These are phyloP conservation scores for Imbricaverruca yamaguchii DNA, from an alignment of 2,888 invertebrate species.

Conservation along the genomic window DNA sequence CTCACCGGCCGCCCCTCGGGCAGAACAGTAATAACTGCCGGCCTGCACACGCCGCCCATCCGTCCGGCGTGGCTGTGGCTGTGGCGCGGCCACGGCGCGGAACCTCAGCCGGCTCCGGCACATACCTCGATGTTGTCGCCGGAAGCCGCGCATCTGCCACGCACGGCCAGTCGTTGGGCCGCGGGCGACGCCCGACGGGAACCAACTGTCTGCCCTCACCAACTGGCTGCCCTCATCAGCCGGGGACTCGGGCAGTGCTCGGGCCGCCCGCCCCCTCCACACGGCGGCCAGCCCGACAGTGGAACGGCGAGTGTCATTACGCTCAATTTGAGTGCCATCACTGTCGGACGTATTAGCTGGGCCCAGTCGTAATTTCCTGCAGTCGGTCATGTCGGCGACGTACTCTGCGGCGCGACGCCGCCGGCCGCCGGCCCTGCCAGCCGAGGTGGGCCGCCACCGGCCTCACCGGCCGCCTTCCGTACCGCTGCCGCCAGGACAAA, in stretches of 20 bases:
- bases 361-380: neutral
- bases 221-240: no score
- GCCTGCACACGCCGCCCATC: neutral
- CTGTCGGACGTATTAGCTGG: neutral
- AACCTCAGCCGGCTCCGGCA: no score
- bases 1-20: neutral
- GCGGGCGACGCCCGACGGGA: neutral
- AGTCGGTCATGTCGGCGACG: neutral
- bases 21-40: neutral
- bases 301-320: neutral
- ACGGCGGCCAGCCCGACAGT: no score
- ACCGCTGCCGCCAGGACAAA: neutral
- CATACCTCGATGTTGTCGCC: neutral
- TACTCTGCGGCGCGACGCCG: neutral
- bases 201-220: no score
- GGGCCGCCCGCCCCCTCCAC: no score
- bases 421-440: neutral
- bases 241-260: no score
- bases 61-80: no score
- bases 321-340: neutral
- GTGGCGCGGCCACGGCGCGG: no score
- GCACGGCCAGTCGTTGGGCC: neutral
- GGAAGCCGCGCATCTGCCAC: neutral
- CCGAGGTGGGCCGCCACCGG: no score
- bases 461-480: no score